Evolutionary conservation across 2,888 invertebrate genomes (phyloP), one percentile per base, ranked within the genome.

Genomic region (Tortrix viridana): DNA sequence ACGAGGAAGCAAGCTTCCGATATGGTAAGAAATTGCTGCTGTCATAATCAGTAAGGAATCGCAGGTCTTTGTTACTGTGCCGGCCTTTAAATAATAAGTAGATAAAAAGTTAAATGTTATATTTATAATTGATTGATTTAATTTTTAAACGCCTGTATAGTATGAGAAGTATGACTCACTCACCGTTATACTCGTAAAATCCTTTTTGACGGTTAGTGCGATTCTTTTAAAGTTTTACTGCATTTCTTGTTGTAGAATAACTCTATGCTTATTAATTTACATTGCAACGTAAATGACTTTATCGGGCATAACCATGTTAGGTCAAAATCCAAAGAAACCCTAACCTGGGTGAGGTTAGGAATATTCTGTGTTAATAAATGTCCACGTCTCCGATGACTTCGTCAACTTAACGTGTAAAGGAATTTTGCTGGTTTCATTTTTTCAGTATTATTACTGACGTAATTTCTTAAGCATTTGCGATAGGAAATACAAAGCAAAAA

Each of bases 211-310:
- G 7, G 18, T 18, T 7, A 16, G 47, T 19, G 12, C 47, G 26
- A 14, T 60, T 48, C 16, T 9, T 12, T 43, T 48, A n/a, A 32
- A 41, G 60, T 54, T 54, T 12, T 16, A 5, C 20, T 1, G 18
- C 5, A 46, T 5, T 18, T 18, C n/a, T 5, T 44, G 5, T 44
- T 52, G 4, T 46, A 47, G 56, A 62, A 62, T 62, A 57, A 50
- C 23, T 19, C 26, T 20, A 22, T 46, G 44, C 37, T 62, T 57
- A 62, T 19, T 57, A 50, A 62, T 22, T 44, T 16, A 14, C 23
- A 38, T 22, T n/a, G 19, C 49, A 56, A 62, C 46, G 38, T 19
- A 62, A 56, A 62, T 26, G 46, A 52, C 56, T 52, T 41, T 46
- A 49, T 19, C 50, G 46, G 56, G 38, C 56, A 37, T 19, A 22